Evolutionary conservation across 1,140 invertebrate genomes (phyloP).

Genomic region (Trichonephila inaurata): DNA sequence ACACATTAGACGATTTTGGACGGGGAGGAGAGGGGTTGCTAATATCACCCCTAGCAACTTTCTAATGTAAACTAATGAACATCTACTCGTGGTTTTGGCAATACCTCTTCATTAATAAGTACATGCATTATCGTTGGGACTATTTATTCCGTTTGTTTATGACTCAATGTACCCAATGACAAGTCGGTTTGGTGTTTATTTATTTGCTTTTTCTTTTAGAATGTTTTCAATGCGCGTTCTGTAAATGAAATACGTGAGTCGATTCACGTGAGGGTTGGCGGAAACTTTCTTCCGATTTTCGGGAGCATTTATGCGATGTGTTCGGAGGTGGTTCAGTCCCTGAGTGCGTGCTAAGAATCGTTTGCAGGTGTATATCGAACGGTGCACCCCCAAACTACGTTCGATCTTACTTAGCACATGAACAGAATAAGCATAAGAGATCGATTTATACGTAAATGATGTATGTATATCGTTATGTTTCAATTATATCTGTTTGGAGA

Average conservation of each 20-base stretch:
- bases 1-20: background rate
- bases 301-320: background rate
- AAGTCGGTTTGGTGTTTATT: background rate
- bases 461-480: background rate
- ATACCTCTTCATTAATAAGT: background rate
- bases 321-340: background rate
- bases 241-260: background rate
- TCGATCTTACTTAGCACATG: background rate
- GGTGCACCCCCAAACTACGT: background rate
- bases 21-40: background rate
- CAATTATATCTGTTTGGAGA: background rate
- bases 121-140: background rate
- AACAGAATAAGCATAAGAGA: background rate
- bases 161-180: background rate
- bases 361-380: background rate
- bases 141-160: background rate
- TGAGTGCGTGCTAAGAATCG: background rate
- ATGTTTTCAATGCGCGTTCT: background rate
- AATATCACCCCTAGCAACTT: slow-evolving; percentile 12
- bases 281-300: background rate
- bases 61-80: slow-evolving; percentile 16
- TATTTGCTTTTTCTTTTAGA: background rate
- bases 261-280: background rate
- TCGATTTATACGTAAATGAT: background rate
- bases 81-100: background rate